These are phyloP conservation scores for Accipiter cooperii DNA, from an alignment of 2,113 vertebrate species.

Conservation along the genomic window DNA sequence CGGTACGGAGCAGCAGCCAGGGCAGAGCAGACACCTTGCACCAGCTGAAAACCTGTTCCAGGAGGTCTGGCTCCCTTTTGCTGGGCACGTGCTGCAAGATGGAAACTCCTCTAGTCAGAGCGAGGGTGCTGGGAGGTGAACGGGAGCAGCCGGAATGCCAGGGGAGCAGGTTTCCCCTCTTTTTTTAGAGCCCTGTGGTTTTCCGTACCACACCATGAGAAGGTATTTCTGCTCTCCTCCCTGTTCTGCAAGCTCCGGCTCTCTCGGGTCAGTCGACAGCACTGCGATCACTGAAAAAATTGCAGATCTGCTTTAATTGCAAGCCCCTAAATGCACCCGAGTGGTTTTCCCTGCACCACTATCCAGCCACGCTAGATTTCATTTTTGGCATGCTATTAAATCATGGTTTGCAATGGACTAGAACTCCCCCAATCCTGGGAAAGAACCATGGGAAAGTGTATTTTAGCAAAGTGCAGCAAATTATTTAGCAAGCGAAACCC, in stretches of 20 bases:
- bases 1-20: too few species aligned
- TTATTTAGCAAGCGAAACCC: not conserved
- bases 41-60: too few species aligned
- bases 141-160: accelerated
- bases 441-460: not conserved
- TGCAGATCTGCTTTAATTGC: not conserved
- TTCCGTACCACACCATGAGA: not conserved
- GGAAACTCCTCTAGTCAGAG: not conserved
- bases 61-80: too few species aligned
- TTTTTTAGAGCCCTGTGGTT: not conserved
- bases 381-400: not conserved
- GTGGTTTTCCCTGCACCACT: not conserved
- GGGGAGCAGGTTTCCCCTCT: not conserved
- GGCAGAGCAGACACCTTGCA: too few species aligned
- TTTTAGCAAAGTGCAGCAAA: not conserved
- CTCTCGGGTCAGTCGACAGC: not conserved
- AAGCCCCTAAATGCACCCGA: not conserved
- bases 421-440: not conserved
- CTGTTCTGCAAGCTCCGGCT: not conserved
- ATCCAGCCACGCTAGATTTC: not conserved
- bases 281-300: not conserved
- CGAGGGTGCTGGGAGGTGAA: accelerated
- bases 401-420: not conserved
- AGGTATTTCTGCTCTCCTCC: not conserved
- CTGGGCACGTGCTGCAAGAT: not conserved